Conservation (phyloP, 2,888 invertebrate genomes). For the Drosophila bunnanda region DNA sequence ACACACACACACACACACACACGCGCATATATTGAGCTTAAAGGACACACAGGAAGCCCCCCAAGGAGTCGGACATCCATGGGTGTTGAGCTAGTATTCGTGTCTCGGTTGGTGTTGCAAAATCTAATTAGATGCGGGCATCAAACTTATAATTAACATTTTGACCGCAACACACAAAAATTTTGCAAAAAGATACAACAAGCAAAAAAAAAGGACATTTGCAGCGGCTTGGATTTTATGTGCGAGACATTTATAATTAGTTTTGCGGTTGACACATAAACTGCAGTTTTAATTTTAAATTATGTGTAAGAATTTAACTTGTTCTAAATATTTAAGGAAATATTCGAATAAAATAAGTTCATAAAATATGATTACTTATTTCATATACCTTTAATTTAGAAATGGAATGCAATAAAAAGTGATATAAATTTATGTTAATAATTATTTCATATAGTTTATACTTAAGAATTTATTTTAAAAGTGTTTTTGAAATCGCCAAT, state of each 20-base stretch:
- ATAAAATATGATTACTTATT: too few relatives aligned
- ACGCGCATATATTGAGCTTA: constrained; percentile 13
- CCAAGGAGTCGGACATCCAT: constrained; percentile 8
- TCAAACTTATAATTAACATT: constrained; percentile 78
- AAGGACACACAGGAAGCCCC: not conserved
- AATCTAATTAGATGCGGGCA: constrained; percentile 73
- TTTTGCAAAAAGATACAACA: constrained; percentile 29
- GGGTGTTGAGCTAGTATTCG: constrained; percentile 9
- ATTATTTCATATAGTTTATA: not conserved
- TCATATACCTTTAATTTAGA: too few relatives aligned
- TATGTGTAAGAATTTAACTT: too few relatives aligned
- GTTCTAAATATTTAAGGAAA: too few relatives aligned
- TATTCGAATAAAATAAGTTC: too few relatives aligned
- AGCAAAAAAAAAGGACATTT: constrained; percentile 11
- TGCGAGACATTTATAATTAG: constrained; percentile 73
- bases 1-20: constrained; percentile 30
- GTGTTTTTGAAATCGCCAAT: too few relatives aligned
- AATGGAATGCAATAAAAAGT: not conserved
- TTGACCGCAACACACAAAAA: constrained; percentile 64
- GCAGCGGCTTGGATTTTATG: constrained; percentile 21
- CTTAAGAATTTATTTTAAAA: too few relatives aligned
- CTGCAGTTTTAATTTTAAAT: constrained; percentile 13
- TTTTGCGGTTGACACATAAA: constrained; percentile 67
- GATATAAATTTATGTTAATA: too few relatives aligned
- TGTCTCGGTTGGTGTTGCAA: constrained; percentile 24